Evolutionary conservation across 2,113 vertebrate genomes (phyloP), one percentile per base, ranked within the genome.

Genomic region (Pseudorhombus dupliciocellatus): DNA sequence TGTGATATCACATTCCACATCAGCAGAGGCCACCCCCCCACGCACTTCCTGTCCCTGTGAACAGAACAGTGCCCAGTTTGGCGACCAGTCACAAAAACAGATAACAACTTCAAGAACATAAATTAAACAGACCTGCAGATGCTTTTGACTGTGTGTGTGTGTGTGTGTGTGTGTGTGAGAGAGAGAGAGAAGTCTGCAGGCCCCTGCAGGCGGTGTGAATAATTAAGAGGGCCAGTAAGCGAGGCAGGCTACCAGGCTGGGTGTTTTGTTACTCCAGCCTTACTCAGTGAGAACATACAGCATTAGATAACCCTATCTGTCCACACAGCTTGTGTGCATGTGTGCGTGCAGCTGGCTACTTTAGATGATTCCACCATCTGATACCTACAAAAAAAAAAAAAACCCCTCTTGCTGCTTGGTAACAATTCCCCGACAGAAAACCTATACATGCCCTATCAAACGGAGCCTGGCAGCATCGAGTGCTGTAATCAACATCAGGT

Each of bases 191-290:
- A 70, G 34, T 71, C 71, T 80, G 60, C 22, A 61, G 85, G 79
- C 75, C 82, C 79, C 81, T 85, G 80, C 80, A 85, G 79, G 72
- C 59, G 5, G 50, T 56, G 60, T 91, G 87, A 92, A 92, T 92
- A 90, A 89, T 91, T 90, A 89, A 91, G 72, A 72, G 80, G 65
- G 59, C 77, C 65, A 56, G 75, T 77, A 74, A 85, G 83, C 9
- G 68, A 89, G 72, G 84, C 78, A 72, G 72, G 77, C 74, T 69
- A 84, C 75, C 77, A 82, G 62, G 75, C 60, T 22, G 78, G 84
- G 91, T 92, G 84, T 92, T 88, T 61, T 75, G 86, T 92, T 90
- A 89, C 89, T 60, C 73, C 53, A 46, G 67, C 78, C 75, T 90
- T 88, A 84, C 78, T 87, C 81, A 73, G 81, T 81, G 84, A 59